Conservation (phyloP, 2,888 invertebrate genomes). For the Timema podura region DNA sequence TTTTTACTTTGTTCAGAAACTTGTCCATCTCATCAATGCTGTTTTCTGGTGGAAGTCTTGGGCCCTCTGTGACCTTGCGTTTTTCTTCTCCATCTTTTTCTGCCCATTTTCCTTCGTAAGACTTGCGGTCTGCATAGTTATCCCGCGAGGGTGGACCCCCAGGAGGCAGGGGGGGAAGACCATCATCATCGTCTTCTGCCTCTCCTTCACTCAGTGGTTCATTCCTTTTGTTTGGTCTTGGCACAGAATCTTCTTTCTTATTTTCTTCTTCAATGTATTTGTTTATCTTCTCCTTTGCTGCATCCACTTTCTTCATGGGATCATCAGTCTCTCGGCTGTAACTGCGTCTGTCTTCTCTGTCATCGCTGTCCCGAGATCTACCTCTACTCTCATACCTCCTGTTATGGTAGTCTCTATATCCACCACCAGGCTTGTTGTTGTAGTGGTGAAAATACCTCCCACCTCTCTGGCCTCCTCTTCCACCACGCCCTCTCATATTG, state of each 20-base stretch:
- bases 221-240: slow-evolving; percentile 41
- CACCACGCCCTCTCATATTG: slow-evolving; percentile 28
- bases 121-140: slow-evolving; percentile 55
- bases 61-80: slow-evolving; percentile 26
- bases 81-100: slow-evolving; percentile 50
- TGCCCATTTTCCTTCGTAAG: slow-evolving; percentile 63
- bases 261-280: slow-evolving; percentile 48
- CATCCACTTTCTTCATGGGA: slow-evolving; percentile 50
- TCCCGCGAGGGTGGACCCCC: slow-evolving; percentile 36
- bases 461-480: slow-evolving; percentile 42
- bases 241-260: slow-evolving; percentile 33
- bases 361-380: slow-evolving; percentile 47
- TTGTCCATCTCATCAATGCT: slow-evolving; percentile 55
- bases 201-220: slow-evolving; percentile 57
- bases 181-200: slow-evolving; percentile 51
- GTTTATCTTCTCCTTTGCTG: slow-evolving; percentile 56
- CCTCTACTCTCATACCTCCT: slow-evolving; percentile 61
- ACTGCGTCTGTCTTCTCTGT: slow-evolving; percentile 50
- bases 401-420: slow-evolving; percentile 57
- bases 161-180: slow-evolving; percentile 27
- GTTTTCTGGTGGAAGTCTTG: slow-evolving; percentile 27
- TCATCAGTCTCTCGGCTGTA: slow-evolving; percentile 45
- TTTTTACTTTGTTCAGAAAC: slow-evolving; percentile 52
- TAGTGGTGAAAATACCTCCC: slow-evolving; percentile 43
- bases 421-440: slow-evolving; percentile 45